phyloP scores from a whole-genome alignment of 2,888 invertebrate genomes.

The Apoderus coryli region DNA sequence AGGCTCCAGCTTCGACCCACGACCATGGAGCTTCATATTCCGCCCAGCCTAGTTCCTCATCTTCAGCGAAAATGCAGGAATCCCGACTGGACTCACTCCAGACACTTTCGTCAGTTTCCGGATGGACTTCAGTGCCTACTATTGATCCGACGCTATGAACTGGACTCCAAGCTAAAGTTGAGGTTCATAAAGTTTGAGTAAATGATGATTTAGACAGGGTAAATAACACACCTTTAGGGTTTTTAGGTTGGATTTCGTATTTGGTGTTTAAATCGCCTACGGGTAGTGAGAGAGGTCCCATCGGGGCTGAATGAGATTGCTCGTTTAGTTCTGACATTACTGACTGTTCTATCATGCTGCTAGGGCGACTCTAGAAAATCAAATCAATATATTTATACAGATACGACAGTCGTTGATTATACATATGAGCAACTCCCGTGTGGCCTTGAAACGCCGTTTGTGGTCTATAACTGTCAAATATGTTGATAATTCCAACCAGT shows the following conservation, averaged over 20 bases:
- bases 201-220: too few relatives aligned
- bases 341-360: conserved; percentile 41
- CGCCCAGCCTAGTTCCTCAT: conserved; percentile 65
- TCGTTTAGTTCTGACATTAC: conserved; percentile 49
- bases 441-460: too few relatives aligned
- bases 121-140: conserved; percentile 72
- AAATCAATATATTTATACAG: conserved; percentile 5
- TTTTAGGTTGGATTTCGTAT: conserved; percentile 57
- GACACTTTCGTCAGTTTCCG: conserved; percentile 68
- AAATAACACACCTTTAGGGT: too few relatives aligned
- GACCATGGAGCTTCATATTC: conserved; percentile 71
- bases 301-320: conserved; percentile 58
- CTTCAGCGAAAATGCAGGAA: conserved; percentile 68
- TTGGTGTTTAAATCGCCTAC: conserved; percentile 44
- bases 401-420: too few relatives aligned
- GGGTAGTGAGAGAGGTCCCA: conserved; percentile 48
- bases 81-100: conserved; percentile 55
- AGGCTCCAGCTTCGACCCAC: conserved; percentile 54
- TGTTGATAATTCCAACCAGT: too few relatives aligned
- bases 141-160: conserved; percentile 78
- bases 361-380: conserved; percentile 31
- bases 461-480: too few relatives aligned
- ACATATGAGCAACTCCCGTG: too few relatives aligned
- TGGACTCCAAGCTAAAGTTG: conserved; percentile 84
- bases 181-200: too few relatives aligned